A percentile compares a stretch with the other conserved stretches of the same genome.
Conservation (phyloP, 2,797 vertebrate species). For the Pseudocheirus occidentalis region DNA sequence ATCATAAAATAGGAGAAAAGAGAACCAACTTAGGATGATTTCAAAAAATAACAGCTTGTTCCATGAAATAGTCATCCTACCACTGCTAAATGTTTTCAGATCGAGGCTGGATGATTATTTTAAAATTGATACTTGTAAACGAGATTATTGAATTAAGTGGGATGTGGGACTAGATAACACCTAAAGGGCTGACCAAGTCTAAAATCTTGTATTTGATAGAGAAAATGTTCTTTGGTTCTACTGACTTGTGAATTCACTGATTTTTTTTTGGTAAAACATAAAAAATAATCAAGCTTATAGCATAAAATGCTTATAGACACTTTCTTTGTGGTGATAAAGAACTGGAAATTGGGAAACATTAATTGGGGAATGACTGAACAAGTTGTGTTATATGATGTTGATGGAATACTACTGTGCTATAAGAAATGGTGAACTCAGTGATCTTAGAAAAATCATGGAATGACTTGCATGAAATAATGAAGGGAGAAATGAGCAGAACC, state of each 20-base stretch:
- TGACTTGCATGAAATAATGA: neutral
- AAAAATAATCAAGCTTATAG: neutral
- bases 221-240: neutral
- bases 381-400: neutral
- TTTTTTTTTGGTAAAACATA: neutral
- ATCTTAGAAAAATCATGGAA: neutral
- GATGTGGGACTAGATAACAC: neutral
- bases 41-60: neutral
- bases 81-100: neutral
- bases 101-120: neutral
- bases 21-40: neutral
- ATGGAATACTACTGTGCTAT: neutral
- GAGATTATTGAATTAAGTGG: neutral
- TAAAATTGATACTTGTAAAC: neutral
- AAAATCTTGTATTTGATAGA: neutral
- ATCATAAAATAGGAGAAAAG: neutral
- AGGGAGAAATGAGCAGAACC: neutral
- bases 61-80: neutral
- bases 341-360: neutral
- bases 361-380: neutral
- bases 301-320: neutral
- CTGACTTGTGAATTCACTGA: neutral
- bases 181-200: neutral
- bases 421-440: neutral
- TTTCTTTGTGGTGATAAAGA: neutral